phyloP scores from a whole-genome alignment of 2,113 vertebrate species.

The Brachyhypopomus occidentalis region DNA sequence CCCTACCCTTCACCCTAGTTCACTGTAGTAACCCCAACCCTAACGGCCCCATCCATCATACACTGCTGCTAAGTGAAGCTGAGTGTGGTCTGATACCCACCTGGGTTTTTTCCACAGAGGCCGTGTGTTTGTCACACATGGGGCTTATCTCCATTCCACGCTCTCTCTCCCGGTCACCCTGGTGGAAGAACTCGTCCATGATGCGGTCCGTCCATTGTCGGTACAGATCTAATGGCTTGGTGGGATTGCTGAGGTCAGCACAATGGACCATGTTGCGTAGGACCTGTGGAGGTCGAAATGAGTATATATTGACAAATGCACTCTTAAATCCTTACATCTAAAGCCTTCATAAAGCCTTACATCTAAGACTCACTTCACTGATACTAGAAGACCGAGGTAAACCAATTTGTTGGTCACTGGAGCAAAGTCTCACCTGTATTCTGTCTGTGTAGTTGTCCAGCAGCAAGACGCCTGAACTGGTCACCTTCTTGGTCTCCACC shows the following conservation, averaged over 20 bases:
- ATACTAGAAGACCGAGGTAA: too few species aligned
- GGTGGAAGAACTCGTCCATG: constrained; percentile 99
- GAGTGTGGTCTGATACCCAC: constrained; percentile 62
- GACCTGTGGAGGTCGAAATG: constrained; percentile 75
- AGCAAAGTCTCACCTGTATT: constrained; percentile 83
- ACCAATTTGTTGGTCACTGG: neutral
- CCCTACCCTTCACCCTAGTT: neutral
- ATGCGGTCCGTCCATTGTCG: constrained; percentile 97
- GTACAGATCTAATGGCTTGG: constrained; percentile 95
- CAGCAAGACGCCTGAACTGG: constrained; percentile 93
- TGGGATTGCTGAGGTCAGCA: constrained; percentile 95
- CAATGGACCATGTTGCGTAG: constrained; percentile 98
- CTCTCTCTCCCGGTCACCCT: constrained; percentile 94
- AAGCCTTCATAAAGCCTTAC: neutral
- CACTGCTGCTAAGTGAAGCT: too few species aligned
- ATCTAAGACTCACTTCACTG: too few species aligned
- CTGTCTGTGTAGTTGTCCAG: constrained; percentile 97
- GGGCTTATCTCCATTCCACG: constrained; percentile 98
- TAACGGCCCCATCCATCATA: too few species aligned
- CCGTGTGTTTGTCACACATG: constrained; percentile 98
- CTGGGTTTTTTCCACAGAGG: constrained; percentile 97
- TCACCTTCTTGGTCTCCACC: constrained; percentile 99
- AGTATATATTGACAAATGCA: neutral
- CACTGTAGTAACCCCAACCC: too few species aligned
- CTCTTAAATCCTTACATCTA: neutral